Evolutionary conservation across 1,140 invertebrate genomes (phyloP), one percentile per base, ranked within the genome.

Genomic region (Caenorhabditis inopinata): DNA sequence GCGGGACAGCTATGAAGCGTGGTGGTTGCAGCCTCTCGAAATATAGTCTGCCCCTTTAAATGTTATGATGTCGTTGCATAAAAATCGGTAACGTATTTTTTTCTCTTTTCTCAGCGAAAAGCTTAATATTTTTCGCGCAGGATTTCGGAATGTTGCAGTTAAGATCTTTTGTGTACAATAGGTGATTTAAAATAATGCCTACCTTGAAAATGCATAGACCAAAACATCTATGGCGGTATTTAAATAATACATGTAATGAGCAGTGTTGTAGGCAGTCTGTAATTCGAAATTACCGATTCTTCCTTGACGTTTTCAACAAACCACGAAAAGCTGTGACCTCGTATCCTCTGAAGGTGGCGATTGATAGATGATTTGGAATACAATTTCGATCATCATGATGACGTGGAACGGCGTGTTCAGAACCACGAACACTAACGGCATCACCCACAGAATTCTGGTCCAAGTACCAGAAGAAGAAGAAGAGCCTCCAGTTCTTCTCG

Each of bases 121-220:
- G n/a, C n/a, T n/a, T n/a, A n/a, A n/a, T n/a, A n/a, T n/a, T n/a
- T n/a, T n/a, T n/a, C n/a, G n/a, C n/a, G n/a, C n/a, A n/a, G n/a
- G n/a, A n/a, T n/a, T n/a, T n/a, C n/a, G n/a, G n/a, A n/a, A n/a
- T n/a, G n/a, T n/a, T n/a, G n/a, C n/a, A n/a, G n/a, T n/a, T n/a
- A n/a, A n/a, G n/a, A n/a, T n/a, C n/a, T n/a, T n/a, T n/a, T n/a
- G n/a, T n/a, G n/a, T n/a, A n/a, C n/a, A n/a, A n/a, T n/a, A n/a
- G n/a, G n/a, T n/a, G n/a, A n/a, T n/a, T n/a, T n/a, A n/a, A n/a
- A n/a, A n/a, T n/a, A n/a, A n/a, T n/a, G 0, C 74, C 47, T 38
- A 87, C 85, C 87, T 88, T 16, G 86, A 88, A 76, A 87, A 88
- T 5, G 86, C 87, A 53, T 88, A 88, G 35, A 88, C 87, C 16